Evolutionary conservation across 2,113 vertebrate genomes (phyloP), one percentile per base, ranked within the genome.

Genomic region (Labrus mixtus): DNA sequence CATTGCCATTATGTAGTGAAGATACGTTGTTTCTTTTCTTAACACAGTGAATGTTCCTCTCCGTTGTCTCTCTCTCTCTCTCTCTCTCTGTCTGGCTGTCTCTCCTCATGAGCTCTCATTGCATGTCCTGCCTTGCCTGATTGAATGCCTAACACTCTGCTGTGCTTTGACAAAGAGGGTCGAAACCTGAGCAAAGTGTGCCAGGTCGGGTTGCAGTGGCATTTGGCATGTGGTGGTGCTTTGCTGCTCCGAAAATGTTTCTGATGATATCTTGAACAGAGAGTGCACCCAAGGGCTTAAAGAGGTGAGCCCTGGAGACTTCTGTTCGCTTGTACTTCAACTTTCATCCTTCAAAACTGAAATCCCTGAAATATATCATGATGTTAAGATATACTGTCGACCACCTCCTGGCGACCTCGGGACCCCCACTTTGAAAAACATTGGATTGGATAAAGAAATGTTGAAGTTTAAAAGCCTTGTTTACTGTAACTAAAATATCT

Each of bases 1-100:
- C 70, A 67, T 72, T 76, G 83, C 65, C 78, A 81, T 87, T 87
- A 83, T 88, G 78, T 80, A 25, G 77, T 54, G 75, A 65, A 33
- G 50, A 81, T 65, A 63, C 56, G 16, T 69, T 69, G 62, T 54
- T 77, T 59, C 55, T 68, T 71, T 82, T 86, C 65, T 76, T 66
- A 82, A 66, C 46, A 29, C 68, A 46, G 63, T 66, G 23, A 46
- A 70, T 85, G 43, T 70, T 73, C 74, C 23, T 66, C 76, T 64
- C 45, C 20, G 61, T 77, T 73, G 68, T 79, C 69, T 81, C 70
- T 19, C 73, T 48, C 46, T 60, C 57, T 73, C 65, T 79, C 69
- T 81, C 70, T 19, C 73, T 48, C 46, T 60, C 57, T 61, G 56
- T 64, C 53, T 68, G 58, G 50, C 59, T 56, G 23, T 69, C 55